A percentile compares a stretch with the other conserved stretches of the same genome.
Evolutionary conservation across 2,888 invertebrate genomes (phyloP).

Genomic region (Sialis lutaria): DNA sequence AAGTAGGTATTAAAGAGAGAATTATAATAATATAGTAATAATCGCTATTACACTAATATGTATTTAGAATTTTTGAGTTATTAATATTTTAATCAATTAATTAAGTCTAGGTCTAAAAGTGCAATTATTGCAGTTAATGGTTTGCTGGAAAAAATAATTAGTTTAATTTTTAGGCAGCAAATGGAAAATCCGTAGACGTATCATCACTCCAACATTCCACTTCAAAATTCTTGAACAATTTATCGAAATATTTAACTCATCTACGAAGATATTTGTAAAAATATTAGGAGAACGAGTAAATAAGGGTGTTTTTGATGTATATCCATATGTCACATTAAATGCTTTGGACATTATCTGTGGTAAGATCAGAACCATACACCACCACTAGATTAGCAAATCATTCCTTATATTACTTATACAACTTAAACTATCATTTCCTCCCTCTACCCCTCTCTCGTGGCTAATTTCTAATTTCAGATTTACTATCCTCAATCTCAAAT

Average conservation of each 20-base stretch:
- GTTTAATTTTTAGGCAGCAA: slow-evolving; percentile 25
- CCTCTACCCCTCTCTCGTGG: too few species aligned
- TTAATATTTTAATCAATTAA: too few species aligned
- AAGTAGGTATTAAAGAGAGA: too few species aligned
- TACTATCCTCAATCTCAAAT: too few species aligned
- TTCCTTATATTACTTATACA: too few species aligned
- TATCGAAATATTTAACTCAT: slow-evolving; percentile 47
- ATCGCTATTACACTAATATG: too few species aligned
- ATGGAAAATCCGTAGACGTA: slow-evolving; percentile 51
- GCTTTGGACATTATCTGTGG: slow-evolving; percentile 45
- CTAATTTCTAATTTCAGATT: too few species aligned
- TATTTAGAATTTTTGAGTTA: too few species aligned
- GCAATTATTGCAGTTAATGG: background rate
- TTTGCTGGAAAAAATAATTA: background rate
- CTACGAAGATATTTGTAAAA: slow-evolving; percentile 35
- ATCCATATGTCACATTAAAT: slow-evolving; percentile 39
- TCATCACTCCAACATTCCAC: slow-evolving; percentile 64
- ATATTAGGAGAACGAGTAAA: slow-evolving; percentile 27
- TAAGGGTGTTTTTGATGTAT: slow-evolving; percentile 35
- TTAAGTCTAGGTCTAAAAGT: background rate
- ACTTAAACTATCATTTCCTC: too few species aligned
- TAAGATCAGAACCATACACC: slow-evolving; percentile 17
- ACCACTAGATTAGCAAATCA: too few species aligned
- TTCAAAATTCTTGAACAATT: slow-evolving; percentile 60
- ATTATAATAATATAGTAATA: background rate